Conservation (phyloP, 2,113 vertebrate genomes). For the Ranitomeya variabilis region DNA sequence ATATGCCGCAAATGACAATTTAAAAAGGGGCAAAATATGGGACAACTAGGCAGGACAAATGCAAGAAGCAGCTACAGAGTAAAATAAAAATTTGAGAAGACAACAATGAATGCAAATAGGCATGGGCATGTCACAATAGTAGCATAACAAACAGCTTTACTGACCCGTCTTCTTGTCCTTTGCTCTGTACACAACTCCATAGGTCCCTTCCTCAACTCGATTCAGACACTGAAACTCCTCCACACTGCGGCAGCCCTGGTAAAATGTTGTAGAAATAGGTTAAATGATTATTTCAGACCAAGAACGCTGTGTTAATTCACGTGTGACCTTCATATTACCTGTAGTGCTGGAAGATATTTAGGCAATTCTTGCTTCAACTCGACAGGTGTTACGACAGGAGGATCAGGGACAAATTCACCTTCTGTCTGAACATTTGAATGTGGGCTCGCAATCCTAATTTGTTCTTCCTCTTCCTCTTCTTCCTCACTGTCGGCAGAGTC, state of each 20-base stretch:
- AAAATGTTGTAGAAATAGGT: not conserved
- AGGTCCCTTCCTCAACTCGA: constrained; percentile 95
- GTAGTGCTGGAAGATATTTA: constrained; percentile 93
- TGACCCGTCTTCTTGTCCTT: constrained; percentile 97
- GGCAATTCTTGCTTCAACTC: constrained; percentile 94
- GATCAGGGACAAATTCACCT: constrained; percentile 89
- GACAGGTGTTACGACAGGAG: constrained; percentile 86
- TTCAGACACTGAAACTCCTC: constrained; percentile 98
- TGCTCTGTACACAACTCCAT: constrained; percentile 95
- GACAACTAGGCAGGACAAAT: no score
- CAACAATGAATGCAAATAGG: no score
- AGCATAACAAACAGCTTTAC: not conserved
- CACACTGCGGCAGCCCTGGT: constrained; percentile 92
- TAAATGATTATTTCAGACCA: not conserved
- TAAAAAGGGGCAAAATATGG: no score
- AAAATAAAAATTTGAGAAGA: no score
- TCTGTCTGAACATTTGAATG: constrained; percentile 88
- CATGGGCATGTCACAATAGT: not conserved
- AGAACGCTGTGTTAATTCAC: not conserved
- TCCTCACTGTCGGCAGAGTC: constrained; percentile 87
- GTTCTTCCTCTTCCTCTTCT: constrained; percentile 76
- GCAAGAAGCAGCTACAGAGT: no score
- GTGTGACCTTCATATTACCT: constrained; percentile 72
- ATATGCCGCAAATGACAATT: no score
- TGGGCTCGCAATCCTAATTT: constrained; percentile 77